Evolutionary conservation across 1,140 invertebrate species (phyloP).

Genomic region (Ceratina japonica): DNA sequence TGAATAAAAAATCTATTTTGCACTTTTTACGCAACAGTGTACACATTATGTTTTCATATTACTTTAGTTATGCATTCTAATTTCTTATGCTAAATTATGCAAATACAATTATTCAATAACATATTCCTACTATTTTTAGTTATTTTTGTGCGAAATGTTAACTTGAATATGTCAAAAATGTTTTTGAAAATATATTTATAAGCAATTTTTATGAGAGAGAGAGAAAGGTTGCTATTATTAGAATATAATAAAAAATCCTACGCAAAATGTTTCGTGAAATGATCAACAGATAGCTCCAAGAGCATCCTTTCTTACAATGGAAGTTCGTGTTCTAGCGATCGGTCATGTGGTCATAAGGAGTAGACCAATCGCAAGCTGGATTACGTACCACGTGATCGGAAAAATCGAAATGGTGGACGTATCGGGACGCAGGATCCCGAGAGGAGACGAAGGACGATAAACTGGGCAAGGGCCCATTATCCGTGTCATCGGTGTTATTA

Average conservation of each 20-base stretch:
- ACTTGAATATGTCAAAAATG: too few relatives aligned
- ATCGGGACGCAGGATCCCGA: conserved; percentile 76
- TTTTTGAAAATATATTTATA: too few relatives aligned
- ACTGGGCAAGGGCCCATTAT: conserved; percentile 68
- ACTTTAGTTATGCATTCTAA: too few relatives aligned
- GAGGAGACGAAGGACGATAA: conserved; percentile 75
- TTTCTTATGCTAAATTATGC: too few relatives aligned
- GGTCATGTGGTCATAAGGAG: conserved; percentile 44
- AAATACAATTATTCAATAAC: too few relatives aligned
- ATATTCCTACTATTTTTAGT: too few relatives aligned
- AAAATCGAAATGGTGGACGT: conserved; percentile 78
- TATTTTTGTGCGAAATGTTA: too few relatives aligned
- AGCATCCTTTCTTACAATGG: conserved; percentile 31
- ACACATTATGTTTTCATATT: too few relatives aligned
- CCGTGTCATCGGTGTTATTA: conserved; percentile 60
- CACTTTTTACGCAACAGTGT: too few relatives aligned
- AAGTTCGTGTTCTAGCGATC: conserved; percentile 42
- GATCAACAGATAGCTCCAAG: conserved; percentile 40
- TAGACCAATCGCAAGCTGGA: conserved; percentile 39
- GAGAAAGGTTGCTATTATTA: neutral
- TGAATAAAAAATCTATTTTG: too few relatives aligned
- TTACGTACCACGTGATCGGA: conserved; percentile 69
- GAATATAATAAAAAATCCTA: neutral
- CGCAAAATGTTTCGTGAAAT: conserved; percentile 3
- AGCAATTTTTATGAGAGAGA: too few relatives aligned